Conservation (phyloP, 2,888 invertebrate species). For the Melangyna quadrimaculata region DNA sequence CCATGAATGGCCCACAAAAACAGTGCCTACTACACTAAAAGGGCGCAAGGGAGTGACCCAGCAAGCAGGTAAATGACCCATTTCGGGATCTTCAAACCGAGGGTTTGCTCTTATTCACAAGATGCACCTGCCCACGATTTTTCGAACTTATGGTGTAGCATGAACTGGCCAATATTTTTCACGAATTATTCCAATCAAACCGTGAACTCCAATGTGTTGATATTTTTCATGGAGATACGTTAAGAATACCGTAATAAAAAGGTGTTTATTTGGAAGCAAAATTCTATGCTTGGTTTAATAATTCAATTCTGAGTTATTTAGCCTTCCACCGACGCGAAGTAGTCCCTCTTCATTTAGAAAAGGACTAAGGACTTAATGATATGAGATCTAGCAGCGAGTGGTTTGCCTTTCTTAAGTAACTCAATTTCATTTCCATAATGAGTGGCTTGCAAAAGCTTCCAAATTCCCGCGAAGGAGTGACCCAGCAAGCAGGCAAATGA, state of each 20-base stretch:
- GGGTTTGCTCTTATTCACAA: no score
- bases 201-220: constrained; percentile 17
- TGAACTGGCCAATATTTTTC: no score
- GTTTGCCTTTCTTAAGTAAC: background rate
- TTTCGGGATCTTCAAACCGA: no score
- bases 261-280: constrained; percentile 3
- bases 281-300: background rate
- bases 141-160: no score
- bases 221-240: constrained; percentile 9
- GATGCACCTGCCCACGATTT: no score
- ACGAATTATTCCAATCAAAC: constrained; percentile 7
- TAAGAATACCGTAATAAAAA: background rate
- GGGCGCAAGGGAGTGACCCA: no score
- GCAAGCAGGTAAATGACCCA: no score
- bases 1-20: no score
- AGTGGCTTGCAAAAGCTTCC: background rate
- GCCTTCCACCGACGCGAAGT: background rate
- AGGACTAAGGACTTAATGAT: background rate
- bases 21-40: no score
- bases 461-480: no score
- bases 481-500: no score
- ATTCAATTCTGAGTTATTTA: background rate
- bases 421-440: no score
- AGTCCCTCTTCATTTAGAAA: constrained; percentile 17
- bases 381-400: background rate